Percentiles rank a stretch among this genome's conserved stretches.
Evolutionary conservation across 2,888 invertebrate species (phyloP).

Genomic region (Orthonychiurus folsomi): DNA sequence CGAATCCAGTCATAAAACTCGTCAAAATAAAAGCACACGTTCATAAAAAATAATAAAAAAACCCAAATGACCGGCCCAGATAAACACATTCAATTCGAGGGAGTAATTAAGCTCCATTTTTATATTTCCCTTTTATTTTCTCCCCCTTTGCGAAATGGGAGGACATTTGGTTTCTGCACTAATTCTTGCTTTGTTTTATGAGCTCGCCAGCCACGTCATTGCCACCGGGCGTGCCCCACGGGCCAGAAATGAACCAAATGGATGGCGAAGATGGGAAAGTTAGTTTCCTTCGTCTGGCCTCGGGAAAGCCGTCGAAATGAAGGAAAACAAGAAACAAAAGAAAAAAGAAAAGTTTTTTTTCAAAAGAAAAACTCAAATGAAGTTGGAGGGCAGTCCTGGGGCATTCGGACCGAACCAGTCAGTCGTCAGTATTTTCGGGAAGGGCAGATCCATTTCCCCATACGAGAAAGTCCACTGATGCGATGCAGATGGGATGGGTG

Average conservation of each 20-base stretch:
- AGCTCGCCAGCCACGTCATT: too few species aligned
- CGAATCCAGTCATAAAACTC: too few species aligned
- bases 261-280: too few species aligned
- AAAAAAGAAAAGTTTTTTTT: background rate
- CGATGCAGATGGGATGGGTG: conserved; percentile 17
- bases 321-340: background rate
- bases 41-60: background rate
- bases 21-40: background rate
- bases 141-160: too few species aligned
- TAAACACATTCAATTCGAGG: background rate
- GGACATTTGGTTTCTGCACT: too few species aligned
- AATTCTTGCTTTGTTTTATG: too few species aligned
- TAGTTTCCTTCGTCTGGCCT: background rate
- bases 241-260: too few species aligned
- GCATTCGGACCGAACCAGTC: background rate
- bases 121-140: too few species aligned
- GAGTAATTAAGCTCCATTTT: background rate
- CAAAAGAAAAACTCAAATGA: background rate
- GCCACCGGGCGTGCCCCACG: too few species aligned
- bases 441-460: too few species aligned
- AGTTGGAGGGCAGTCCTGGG: background rate
- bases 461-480: conserved; percentile 15
- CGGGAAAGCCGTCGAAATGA: too few species aligned
- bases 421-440: too few species aligned
- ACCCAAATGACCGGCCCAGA: background rate